Evolutionary conservation across 2,113 vertebrate genomes (phyloP).

Genomic region (Genyomyrus donnyi): DNA sequence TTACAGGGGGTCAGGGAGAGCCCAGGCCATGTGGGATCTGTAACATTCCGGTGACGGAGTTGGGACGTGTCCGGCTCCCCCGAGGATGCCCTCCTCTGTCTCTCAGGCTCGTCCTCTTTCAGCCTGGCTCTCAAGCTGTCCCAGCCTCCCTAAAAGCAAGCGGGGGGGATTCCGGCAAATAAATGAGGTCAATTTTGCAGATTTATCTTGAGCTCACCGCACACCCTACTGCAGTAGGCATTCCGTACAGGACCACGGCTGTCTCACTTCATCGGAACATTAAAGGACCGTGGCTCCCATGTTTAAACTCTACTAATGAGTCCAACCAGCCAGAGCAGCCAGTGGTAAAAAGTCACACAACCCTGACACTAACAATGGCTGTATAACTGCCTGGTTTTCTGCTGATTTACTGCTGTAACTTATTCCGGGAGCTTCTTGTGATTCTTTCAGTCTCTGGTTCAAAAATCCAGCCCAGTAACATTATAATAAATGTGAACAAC

Average conservation of each 20-base stretch:
- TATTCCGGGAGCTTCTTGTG: background rate
- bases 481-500: background rate
- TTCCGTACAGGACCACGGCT: too few relatives aligned
- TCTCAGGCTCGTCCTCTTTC: constrained; percentile 94
- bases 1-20: background rate
- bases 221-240: background rate
- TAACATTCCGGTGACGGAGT: constrained; percentile 12
- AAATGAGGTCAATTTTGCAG: background rate
- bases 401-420: background rate
- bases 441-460: background rate
- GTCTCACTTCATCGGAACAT: background rate
- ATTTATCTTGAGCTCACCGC: background rate
- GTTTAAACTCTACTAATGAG: background rate
- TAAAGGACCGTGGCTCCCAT: background rate
- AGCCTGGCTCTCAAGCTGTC: constrained; percentile 94
- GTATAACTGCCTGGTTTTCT: background rate
- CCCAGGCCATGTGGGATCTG: background rate
- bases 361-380: background rate
- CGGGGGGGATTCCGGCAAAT: constrained; percentile 25
- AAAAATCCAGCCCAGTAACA: background rate
- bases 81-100: constrained; percentile 87
- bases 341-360: background rate
- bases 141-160: constrained; percentile 79
- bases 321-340: background rate
- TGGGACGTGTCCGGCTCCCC: constrained; percentile 83